Base-by-base conservation (phyloP, 2,888 invertebrate species). In the Notodonta dromedarius region DNA sequence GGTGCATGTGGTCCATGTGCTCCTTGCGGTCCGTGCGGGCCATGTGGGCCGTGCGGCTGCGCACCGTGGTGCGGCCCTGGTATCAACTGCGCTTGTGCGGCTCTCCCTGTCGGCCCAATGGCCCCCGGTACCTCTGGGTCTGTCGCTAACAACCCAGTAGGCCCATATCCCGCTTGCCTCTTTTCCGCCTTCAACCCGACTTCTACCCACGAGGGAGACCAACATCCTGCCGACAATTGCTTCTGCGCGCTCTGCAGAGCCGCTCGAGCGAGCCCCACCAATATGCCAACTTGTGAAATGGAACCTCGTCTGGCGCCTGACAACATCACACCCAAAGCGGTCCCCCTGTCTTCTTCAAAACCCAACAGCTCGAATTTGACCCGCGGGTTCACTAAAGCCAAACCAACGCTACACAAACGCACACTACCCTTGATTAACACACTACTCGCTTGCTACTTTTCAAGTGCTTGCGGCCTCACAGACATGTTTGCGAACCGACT, bases 61-160 rank as follows among this genome's bases (percentile, higher is more conserved):
- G 68, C 71, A 3, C 67, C 78, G 0, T 80, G 69, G 58, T 67
- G 71, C 14, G 74, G 75, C 9, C 74, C 78, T 5, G 74, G 77
- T 53, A 54, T 67, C 9, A 74, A 76, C 54, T 76, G 73, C 42
- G 67, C 73, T 5, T 73, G 75, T 42, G 1, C 60, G 3, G 78
- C 65, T 6, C 24, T 60, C 4, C 70, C 69, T 5, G 40, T 66
- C 39, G 14, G 39, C 52, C 39, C 58, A 1, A 7, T 67, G 42
- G 6, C 42, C 24, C 16, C 39, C 8, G 16, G 2, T 12, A 6
- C 9, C 12, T 0, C 24, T 13, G 35, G 11, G 9, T 14, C 48
- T 2, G 5, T 14, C 16, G 42, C 14, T 14, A 35, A 4, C 4
- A 11, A 16, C 13, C 39, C 39, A 3, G 42, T 44, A 44, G 44